Conservation (phyloP, 2,888 invertebrate genomes). For the Lasioglossum oenotherae region DNA sequence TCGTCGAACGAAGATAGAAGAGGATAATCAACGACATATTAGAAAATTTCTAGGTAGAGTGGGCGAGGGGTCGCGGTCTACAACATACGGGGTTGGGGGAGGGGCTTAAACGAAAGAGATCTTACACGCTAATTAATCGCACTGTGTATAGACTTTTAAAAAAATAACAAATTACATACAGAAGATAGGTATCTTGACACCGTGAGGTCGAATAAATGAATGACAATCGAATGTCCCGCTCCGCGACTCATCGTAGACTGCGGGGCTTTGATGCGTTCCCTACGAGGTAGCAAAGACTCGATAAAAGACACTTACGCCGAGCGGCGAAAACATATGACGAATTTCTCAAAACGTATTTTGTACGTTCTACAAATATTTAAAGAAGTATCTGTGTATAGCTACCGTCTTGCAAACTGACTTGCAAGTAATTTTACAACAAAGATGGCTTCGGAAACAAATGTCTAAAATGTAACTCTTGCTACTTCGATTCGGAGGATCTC, state of each 20-base stretch:
- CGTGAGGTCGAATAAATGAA: slow-evolving; percentile 77
- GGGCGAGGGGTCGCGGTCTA: slow-evolving; percentile 22
- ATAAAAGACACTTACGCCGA: not conserved
- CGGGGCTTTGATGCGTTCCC: not conserved
- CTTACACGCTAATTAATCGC: slow-evolving; percentile 81
- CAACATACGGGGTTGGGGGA: slow-evolving; percentile 7
- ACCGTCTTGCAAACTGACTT: not conserved
- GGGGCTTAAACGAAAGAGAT: slow-evolving; percentile 52
- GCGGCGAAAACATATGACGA: not conserved
- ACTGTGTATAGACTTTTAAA: slow-evolving; percentile 84
- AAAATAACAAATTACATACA: slow-evolving; percentile 84
- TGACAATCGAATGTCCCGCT: slow-evolving; percentile 67
- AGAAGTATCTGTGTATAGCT: not conserved
- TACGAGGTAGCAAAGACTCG: not conserved
- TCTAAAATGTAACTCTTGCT: not conserved
- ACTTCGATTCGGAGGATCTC: not conserved
- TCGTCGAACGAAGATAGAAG: not conserved
- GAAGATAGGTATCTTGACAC: slow-evolving; percentile 80
- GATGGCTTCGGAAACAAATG: not conserved
- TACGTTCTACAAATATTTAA: not conserved
- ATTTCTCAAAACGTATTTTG: not conserved
- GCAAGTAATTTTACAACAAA: not conserved
- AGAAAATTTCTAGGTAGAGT: not conserved
- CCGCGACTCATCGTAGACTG: slow-evolving; percentile 32
- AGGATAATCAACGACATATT: not conserved